Evolutionary conservation across 2,888 invertebrate genomes (phyloP), one percentile per base, ranked within the genome.

Genomic region (Acrobasis suavella): DNA sequence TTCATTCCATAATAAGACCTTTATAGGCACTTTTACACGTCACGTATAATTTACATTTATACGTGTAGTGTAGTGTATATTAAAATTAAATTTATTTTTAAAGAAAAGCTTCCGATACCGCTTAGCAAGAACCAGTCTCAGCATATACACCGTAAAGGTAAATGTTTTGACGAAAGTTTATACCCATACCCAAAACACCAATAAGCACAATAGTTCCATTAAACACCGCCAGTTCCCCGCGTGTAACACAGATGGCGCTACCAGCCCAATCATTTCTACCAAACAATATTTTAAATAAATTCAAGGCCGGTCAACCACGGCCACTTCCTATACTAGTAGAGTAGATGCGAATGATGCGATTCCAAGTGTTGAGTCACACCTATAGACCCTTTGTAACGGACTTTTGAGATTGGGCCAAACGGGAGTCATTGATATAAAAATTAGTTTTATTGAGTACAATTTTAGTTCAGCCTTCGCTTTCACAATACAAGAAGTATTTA

Each of bases 241-340:
- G 38, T 8, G 52, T 12, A 14, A 9, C 62, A 66, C 50, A 69
- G 69, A 67, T 64, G 69, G 69, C 66, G 54, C 60, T 63, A 63
- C 50, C 54, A 50, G 60, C 38, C 50, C 16, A 12, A 55, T 46
- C 58, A 64, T 52, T 39, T 50, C 16, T 51, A 50, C 60, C 52
- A 62, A 62, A 64, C 64, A 65, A 65, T 67, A 65, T 65, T 66
- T 64, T 64, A 69, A 66, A 69, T 49, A 63, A 66, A 63, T 60
- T 55, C 69, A 69, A 69, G 69, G 69, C 61, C 66, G 60, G 64
- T 64, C 62, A 66, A 63, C 65, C 64, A 63, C 66, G 62, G 51
- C 51, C 59, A 66, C 67, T 69, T 66, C 67, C 66, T 66, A 65
- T 63, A 65, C 16, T 17, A 17, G 42, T 32, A 32, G 32, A 32